Evolutionary conservation across 2,888 invertebrate species (phyloP).

Genomic region (Eupithecia exiguata): DNA sequence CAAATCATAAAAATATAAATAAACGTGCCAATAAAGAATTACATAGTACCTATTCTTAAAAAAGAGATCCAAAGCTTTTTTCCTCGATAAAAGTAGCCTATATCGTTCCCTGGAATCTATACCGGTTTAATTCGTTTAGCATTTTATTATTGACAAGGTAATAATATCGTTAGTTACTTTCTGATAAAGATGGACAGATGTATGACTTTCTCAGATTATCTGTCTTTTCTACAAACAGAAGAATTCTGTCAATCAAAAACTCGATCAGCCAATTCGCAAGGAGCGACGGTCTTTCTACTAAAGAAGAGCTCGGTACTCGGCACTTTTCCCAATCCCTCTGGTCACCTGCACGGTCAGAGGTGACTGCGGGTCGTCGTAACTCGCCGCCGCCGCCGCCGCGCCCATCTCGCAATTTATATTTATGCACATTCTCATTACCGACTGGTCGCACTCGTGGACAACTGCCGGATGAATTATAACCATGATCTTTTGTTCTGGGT

Average conservation of each 20-base stretch:
- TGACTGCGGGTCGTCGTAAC: conserved; percentile 28
- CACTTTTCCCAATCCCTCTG: conserved; percentile 12
- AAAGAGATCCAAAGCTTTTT: neutral
- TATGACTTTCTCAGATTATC: neutral
- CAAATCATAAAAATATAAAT: no score
- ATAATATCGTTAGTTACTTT: neutral
- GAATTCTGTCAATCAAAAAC: neutral
- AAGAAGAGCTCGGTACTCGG: neutral
- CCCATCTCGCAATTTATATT: conserved; percentile 44
- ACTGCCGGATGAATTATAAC: conserved; percentile 24
- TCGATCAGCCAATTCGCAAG: neutral
- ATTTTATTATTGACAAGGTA: neutral
- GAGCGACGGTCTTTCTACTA: neutral
- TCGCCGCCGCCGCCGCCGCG: conserved; percentile 25
- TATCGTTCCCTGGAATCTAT: neutral
- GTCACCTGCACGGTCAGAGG: conserved; percentile 33
- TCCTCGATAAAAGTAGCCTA: neutral
- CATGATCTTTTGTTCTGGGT: neutral
- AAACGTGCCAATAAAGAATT: no score
- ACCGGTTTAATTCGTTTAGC: neutral
- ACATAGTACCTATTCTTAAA: no score
- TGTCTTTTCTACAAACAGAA: neutral
- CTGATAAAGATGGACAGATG: neutral
- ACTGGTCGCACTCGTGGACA: conserved; percentile 24
- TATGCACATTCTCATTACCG: conserved; percentile 45